Base-by-base conservation (phyloP, 2,888 invertebrate species). In the Leptura quadrifasciata region DNA sequence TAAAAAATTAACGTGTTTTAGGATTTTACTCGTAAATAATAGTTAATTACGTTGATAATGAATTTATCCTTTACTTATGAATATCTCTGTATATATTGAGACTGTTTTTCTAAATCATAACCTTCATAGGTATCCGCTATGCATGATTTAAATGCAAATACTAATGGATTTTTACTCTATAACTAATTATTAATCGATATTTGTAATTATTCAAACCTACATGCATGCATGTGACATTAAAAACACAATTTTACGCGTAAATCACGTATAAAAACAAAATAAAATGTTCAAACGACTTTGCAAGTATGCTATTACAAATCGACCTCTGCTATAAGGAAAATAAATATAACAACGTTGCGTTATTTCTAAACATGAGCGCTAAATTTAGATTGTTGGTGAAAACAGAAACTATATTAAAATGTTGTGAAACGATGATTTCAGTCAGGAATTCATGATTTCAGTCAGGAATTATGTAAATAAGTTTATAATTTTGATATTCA, bases 301-400 rank as follows among this genome's bases (percentile, higher is more conserved):
- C 63, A 12, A 20, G 39, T 35, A 39, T 39, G 35, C 63, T 10
- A 63, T 63, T 39, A 63, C 39, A 63, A 63, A 63, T 63, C 63
- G 63, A 39, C 47, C 47, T 39, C 20, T 15, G 57, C 55, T 57
- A 31, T 55, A 57, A 57, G 68, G 55, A 68, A 68, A 68, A 68
- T 57, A 68, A 68, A 68, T 55, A 68, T 6, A 27, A 10, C 55
- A 24, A 24, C 27, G 27, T 27, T 27, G 68, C 31, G 68, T 35
- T 68, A 68, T 57, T 68, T 68, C 68, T 68, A 68, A 68, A 68
- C 55, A 55, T 10, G 31, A 57, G 24, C 17, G n/a, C 68, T 68
- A 68, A 68, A 31, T 68, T 57, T 68, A 68, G 68, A 57, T 57
- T 31, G 68, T 63, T 63, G 63, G 18, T 63, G 63, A 39, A 39